phyloP scores from a whole-genome alignment of 2,797 vertebrate genomes.

The Thaleichthys pacificus region DNA sequence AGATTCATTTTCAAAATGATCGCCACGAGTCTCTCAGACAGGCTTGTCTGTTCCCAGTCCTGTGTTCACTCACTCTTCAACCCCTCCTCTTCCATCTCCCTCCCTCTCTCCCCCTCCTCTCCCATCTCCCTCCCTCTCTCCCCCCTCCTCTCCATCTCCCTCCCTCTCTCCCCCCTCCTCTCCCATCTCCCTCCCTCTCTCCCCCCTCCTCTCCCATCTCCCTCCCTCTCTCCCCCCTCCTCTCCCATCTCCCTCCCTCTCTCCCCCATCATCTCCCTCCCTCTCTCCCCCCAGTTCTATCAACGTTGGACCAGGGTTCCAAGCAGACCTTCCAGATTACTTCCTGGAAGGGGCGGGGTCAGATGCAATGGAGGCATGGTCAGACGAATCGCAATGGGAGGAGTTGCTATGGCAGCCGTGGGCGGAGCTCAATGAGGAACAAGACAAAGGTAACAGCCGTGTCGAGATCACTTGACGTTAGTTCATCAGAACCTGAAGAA shows the following conservation, averaged over 20 bases:
- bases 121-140: too few relatives aligned
- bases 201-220: too few relatives aligned
- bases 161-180: background rate
- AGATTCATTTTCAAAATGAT: too few relatives aligned
- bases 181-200: too few relatives aligned
- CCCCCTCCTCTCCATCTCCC: background rate
- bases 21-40: too few relatives aligned
- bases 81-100: too few relatives aligned
- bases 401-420: slow-evolving; percentile 76
- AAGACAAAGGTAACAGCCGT: slow-evolving; percentile 60
- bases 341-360: background rate
- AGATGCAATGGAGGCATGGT: background rate
- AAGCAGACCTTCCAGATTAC: slow-evolving; percentile 69
- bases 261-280: background rate
- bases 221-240: too few relatives aligned
- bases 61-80: too few relatives aligned
- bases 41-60: too few relatives aligned
- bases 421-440: slow-evolving; percentile 61
- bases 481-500: too few relatives aligned
- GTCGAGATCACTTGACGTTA: background rate
- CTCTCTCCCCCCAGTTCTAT: slow-evolving; percentile 65
- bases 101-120: too few relatives aligned
- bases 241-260: slow-evolving; percentile 10
- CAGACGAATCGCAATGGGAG: slow-evolving; percentile 52
- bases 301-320: slow-evolving; percentile 75